Evolutionary conservation across 2,888 invertebrate genomes (phyloP).

Genomic region (Xanthostigma xanthostigma): DNA sequence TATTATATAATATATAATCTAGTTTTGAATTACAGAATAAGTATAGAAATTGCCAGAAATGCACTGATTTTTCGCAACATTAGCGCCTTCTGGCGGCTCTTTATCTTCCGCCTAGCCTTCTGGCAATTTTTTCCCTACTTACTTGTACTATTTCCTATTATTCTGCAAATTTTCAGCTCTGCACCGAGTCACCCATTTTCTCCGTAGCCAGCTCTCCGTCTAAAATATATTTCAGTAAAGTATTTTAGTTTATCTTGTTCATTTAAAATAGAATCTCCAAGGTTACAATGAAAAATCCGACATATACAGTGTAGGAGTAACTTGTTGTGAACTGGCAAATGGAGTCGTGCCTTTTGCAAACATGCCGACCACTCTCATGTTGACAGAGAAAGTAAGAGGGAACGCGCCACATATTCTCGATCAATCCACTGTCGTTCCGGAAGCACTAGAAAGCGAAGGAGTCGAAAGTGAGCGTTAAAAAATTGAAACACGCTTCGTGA

Average conservation of each 20-base stretch:
- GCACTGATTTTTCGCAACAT: no score
- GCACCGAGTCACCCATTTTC: no score
- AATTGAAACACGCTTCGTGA: conserved; percentile 20
- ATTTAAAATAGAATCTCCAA: conserved; percentile 45
- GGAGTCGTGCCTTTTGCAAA: conserved; percentile 78
- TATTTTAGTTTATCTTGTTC: conserved; percentile 1
- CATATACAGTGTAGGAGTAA: conserved; percentile 80
- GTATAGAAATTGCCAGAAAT: no score
- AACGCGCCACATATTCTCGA: conserved; percentile 61
- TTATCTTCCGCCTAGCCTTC: no score
- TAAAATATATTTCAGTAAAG: no score
- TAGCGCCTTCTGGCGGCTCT: no score
- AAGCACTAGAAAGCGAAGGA: conserved; percentile 27
- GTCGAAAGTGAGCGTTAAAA: conserved; percentile 25
- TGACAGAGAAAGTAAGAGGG: conserved; percentile 78
- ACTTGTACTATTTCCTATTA: no score
- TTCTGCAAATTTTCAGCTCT: no score
- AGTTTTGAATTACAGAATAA: no score
- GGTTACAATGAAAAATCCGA: conserved; percentile 86
- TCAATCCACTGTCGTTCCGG: conserved; percentile 48
- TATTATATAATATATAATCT: no score
- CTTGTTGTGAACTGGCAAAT: conserved; percentile 77
- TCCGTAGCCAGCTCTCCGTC: no score
- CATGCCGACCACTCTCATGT: conserved; percentile 76
- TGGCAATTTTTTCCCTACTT: no score